Evolutionary conservation across 2,797 vertebrate genomes (phyloP).

Genomic region (Falco columbarius): DNA sequence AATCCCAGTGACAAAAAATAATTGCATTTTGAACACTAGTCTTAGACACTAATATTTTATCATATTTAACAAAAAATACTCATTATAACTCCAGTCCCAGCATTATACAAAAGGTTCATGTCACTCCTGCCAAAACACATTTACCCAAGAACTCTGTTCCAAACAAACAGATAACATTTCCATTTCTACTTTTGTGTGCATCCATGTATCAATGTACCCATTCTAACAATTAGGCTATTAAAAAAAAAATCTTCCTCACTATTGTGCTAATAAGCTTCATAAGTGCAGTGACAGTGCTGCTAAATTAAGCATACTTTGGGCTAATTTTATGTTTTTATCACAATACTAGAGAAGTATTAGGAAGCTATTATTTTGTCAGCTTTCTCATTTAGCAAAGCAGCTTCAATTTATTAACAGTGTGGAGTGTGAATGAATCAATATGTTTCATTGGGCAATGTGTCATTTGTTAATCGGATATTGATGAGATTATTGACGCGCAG

Average conservation of each 20-base stretch:
- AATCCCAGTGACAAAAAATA: background rate
- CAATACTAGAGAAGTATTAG: constrained; percentile 77
- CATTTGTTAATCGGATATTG: constrained; percentile 99
- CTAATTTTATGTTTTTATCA: constrained; percentile 81
- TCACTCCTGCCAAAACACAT: background rate
- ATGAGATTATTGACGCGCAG: constrained; percentile 96
- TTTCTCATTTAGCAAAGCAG: constrained; percentile 88
- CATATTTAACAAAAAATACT: background rate
- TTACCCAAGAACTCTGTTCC: background rate
- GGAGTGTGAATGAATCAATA: constrained; percentile 94
- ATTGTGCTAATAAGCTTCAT: constrained; percentile 56
- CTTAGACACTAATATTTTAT: background rate
- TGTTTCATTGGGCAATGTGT: constrained; percentile 97
- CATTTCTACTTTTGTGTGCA: background rate
- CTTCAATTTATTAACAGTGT: constrained; percentile 95
- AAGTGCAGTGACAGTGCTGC: constrained; percentile 63
- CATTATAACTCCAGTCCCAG: background rate
- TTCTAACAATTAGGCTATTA: constrained; percentile 22
- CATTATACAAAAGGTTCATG: background rate
- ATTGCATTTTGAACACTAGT: background rate
- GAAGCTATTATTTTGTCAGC: constrained; percentile 85
- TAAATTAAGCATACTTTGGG: constrained; percentile 78
- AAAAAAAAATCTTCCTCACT: background rate
- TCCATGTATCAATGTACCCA: background rate
- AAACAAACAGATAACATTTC: background rate